Conservation (phyloP, 2,113 vertebrate genomes). For the Mesitornis unicolor region DNA sequence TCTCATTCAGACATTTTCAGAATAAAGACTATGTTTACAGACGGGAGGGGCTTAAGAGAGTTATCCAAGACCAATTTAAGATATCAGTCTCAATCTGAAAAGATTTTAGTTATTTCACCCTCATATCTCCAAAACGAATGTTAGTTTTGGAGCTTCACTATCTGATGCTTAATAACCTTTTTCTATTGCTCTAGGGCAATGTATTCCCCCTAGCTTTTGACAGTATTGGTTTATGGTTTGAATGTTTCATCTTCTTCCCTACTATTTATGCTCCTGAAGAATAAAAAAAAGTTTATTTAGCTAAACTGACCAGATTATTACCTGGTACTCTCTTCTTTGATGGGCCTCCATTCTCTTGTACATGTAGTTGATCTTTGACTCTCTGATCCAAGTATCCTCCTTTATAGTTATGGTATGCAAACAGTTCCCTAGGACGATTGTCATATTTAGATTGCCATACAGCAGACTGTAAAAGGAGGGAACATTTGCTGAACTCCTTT, state of each 20-base stretch:
- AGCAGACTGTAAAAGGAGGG: no score
- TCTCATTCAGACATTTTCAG: not conserved
- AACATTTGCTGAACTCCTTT: no score
- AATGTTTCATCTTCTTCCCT: not conserved
- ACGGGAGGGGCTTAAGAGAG: not conserved
- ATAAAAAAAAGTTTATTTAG: not conserved
- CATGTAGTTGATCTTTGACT: not conserved
- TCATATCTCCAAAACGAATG: not conserved
- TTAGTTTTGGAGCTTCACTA: not conserved
- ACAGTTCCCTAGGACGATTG: no score
- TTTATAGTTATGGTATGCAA: no score
- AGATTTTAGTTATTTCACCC: not conserved
- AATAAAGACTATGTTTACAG: not conserved
- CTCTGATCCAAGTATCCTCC: not conserved
- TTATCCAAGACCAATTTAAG: not conserved
- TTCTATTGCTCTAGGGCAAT: not conserved
- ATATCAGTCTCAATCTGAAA: not conserved
- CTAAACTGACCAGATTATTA: not conserved
- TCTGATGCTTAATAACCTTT: not conserved
- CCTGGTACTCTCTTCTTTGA: not conserved
- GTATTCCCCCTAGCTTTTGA: not conserved
- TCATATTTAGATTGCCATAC: no score
- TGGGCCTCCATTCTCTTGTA: not conserved
- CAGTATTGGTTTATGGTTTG: not conserved
- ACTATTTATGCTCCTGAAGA: not conserved